Conservation (phyloP, 2,797 vertebrate species). For the Aselliscus stoliczkanus region DNA sequence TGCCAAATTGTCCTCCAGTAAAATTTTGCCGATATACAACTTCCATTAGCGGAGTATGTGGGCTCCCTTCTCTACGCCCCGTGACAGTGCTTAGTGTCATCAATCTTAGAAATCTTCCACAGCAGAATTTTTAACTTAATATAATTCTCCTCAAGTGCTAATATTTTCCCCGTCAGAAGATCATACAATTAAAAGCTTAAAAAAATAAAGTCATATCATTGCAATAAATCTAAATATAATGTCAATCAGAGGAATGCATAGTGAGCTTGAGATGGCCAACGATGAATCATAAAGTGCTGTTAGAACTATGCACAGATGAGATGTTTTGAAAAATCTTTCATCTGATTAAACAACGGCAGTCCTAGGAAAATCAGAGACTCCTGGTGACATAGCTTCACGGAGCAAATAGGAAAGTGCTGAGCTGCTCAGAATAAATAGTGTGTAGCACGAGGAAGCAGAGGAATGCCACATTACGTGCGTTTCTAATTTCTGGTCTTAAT, state of each 20-base stretch:
- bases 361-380: not conserved
- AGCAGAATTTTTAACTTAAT: not conserved
- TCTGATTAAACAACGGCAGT: not conserved
- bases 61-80: not conserved
- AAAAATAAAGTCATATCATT: not conserved
- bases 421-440: not conserved
- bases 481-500: not conserved
- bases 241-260: not conserved
- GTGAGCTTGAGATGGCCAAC: not conserved
- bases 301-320: not conserved
- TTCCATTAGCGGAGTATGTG: not conserved
- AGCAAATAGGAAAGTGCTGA: not conserved
- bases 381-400: not conserved
- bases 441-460: not conserved
- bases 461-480: accelerated
- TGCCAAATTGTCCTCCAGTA: not conserved
- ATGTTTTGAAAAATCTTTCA: not conserved
- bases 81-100: not conserved
- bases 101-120: not conserved
- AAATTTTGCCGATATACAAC: not conserved
- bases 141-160: not conserved
- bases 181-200: slow-evolving; percentile 15
- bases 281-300: not conserved
- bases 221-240: not conserved
- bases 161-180: slow-evolving; percentile 1